Evolutionary conservation across 1,140 invertebrate genomes (phyloP).

Genomic region (Andrena cerasifolii): DNA sequence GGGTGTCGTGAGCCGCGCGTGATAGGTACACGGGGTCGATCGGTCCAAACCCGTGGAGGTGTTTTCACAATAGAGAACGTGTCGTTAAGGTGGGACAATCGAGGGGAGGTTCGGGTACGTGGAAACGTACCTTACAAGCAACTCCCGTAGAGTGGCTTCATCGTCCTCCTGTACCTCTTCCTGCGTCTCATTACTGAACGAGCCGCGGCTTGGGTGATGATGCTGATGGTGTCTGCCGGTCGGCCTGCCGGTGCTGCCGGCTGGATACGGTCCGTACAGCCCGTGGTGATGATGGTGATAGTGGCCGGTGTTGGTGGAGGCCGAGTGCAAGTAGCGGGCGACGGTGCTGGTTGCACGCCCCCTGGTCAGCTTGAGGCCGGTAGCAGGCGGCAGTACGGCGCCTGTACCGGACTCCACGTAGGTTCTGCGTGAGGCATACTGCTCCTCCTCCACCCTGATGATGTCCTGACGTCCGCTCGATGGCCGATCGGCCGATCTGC

Average conservation of each 20-base stretch:
- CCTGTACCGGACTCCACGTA: slow-evolving; percentile 76
- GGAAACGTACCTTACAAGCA: slow-evolving; percentile 90
- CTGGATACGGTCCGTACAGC: slow-evolving; percentile 38
- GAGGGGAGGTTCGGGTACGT: slow-evolving; percentile 56
- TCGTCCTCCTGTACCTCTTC: slow-evolving; percentile 88
- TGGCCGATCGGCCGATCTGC: slow-evolving; percentile 61
- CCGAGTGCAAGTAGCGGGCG: slow-evolving; percentile 77
- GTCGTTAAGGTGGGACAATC: slow-evolving; percentile 16
- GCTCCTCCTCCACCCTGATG: slow-evolving; percentile 79
- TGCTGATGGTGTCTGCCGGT: slow-evolving; percentile 71
- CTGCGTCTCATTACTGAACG: slow-evolving; percentile 83
- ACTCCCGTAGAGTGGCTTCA: slow-evolving; percentile 92
- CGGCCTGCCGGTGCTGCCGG: slow-evolving; percentile 57
- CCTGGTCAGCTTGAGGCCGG: slow-evolving; percentile 81
- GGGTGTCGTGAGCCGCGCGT: neutral
- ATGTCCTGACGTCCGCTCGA: slow-evolving; percentile 57
- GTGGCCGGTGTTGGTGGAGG: slow-evolving; percentile 74
- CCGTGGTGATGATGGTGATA: slow-evolving; percentile 70
- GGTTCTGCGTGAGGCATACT: slow-evolving; percentile 74
- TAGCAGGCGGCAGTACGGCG: slow-evolving; percentile 66
- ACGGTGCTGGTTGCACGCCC: slow-evolving; percentile 71
- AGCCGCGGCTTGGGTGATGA: slow-evolving; percentile 76
- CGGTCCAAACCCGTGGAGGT: slow-evolving; percentile 25
- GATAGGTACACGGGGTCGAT: slow-evolving; percentile 18
- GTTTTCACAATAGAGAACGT: slow-evolving; percentile 41